Conservation (phyloP, 2,113 vertebrate genomes). For the Gambusia holbrooki region DNA sequence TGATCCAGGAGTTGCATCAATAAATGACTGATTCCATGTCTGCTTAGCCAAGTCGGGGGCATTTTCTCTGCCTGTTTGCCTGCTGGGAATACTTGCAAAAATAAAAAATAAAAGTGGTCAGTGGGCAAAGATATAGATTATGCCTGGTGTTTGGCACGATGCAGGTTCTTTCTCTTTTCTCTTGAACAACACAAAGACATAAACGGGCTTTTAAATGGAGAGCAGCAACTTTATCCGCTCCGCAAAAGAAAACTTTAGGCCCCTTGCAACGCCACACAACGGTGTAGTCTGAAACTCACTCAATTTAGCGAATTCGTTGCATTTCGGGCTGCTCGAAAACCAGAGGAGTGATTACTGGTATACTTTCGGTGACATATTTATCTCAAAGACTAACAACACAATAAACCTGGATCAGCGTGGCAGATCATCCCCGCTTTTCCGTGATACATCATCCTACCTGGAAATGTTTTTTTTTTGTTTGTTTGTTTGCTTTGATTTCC, state of each 20-base stretch:
- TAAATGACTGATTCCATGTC: too few relatives aligned
- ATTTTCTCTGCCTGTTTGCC: not conserved
- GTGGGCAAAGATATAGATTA: not conserved
- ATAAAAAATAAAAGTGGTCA: not conserved
- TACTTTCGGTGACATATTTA: not conserved
- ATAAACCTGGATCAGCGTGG: not conserved
- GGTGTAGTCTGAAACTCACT: not conserved
- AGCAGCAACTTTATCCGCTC: not conserved
- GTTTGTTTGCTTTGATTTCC: too few relatives aligned
- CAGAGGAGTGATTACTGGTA: not conserved
- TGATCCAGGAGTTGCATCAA: too few relatives aligned
- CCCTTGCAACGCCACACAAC: not conserved
- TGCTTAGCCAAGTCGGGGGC: too few relatives aligned
- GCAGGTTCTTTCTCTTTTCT: not conserved
- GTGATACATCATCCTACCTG: not conserved
- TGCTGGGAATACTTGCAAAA: not conserved
- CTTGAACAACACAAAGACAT: not conserved
- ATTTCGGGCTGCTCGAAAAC: not conserved
- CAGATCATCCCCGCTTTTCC: not conserved
- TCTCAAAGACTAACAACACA: constrained; percentile 1
- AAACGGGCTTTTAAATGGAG: not conserved
- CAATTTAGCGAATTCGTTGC: not conserved
- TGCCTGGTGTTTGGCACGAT: not conserved
- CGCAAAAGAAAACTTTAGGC: not conserved
- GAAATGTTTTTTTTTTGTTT: not conserved